These are phyloP conservation scores for Microcaecilia unicolor DNA, from an alignment of 2,797 vertebrate genomes.

Conservation along the genomic window DNA sequence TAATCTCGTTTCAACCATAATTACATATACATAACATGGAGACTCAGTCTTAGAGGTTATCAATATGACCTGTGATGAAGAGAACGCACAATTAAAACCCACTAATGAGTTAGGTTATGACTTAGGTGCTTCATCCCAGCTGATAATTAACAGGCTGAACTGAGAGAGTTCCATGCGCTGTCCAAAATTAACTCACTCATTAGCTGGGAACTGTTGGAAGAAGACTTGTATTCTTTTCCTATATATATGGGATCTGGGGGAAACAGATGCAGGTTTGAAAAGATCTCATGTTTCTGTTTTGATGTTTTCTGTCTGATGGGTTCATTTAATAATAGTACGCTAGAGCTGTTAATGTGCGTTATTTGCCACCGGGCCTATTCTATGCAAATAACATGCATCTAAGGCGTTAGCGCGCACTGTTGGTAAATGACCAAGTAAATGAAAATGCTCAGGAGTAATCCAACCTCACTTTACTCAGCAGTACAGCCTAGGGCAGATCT, in stretches of 20 bases:
- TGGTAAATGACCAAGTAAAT: too few species aligned
- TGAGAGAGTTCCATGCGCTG: not conserved
- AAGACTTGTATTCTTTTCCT: not conserved
- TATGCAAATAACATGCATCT: too few species aligned
- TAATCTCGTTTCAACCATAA: not conserved
- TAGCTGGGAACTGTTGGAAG: not conserved
- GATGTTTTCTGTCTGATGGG: too few species aligned
- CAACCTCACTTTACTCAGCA: too few species aligned
- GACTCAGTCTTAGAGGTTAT: conserved; percentile 17
- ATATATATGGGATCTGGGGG: not conserved
- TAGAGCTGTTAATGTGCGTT: too few species aligned
- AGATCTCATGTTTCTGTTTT: too few species aligned
- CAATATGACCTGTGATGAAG: conserved; percentile 31
- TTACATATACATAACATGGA: not conserved
- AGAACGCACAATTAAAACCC: conserved; percentile 29
- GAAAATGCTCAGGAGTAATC: too few species aligned
- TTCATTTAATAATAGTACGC: too few species aligned
- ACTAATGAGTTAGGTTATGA: conserved; percentile 26
- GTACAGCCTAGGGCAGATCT: too few species aligned
- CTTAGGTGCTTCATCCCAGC: conserved; percentile 7
- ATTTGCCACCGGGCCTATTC: too few species aligned
- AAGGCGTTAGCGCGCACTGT: too few species aligned
- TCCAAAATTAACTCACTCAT: not conserved
- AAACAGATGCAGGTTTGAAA: too few species aligned
- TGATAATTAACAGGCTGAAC: conserved; percentile 22